Percentiles rank a stretch among this genome's conserved stretches.
phyloP scores from a whole-genome alignment of 1,140 invertebrate species.

The Aphelenchoides avenae region DNA sequence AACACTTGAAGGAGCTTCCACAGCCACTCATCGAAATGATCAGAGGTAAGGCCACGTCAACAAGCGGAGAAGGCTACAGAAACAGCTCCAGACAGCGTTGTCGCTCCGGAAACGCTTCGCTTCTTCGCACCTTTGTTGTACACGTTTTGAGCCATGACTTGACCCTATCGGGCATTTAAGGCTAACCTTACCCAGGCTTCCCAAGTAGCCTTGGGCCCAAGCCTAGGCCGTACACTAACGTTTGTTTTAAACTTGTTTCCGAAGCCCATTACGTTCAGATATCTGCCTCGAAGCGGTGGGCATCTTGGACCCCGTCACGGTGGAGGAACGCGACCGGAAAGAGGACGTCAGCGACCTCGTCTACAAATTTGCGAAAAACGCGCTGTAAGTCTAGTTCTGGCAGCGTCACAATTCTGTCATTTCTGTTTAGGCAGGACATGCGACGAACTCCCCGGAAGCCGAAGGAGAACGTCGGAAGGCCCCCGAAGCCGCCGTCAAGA shows the following conservation, averaged over 20 bases:
- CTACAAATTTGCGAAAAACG: slow-evolving; percentile 25
- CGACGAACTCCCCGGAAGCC: slow-evolving; percentile 16
- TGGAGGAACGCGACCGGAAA: slow-evolving; percentile 8
- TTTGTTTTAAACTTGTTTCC: not conserved
- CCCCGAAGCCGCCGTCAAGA: too few relatives aligned
- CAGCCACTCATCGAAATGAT: slow-evolving; percentile 13
- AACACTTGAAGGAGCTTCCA: slow-evolving; percentile 17
- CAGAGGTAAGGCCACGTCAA: too few relatives aligned
- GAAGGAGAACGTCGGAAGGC: slow-evolving; percentile 6
- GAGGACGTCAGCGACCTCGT: slow-evolving; percentile 12
- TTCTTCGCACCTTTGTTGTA: too few relatives aligned
- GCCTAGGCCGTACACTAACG: too few relatives aligned
- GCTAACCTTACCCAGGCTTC: too few relatives aligned
- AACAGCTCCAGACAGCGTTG: too few relatives aligned
- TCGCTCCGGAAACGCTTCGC: too few relatives aligned
- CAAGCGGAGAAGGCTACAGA: too few relatives aligned
- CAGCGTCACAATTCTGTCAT: not conserved
- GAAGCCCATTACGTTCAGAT: not conserved
- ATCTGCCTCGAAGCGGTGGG: slow-evolving; percentile 19
- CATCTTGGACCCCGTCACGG: slow-evolving; percentile 7
- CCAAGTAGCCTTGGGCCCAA: too few relatives aligned
- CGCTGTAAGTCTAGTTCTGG: slow-evolving; percentile 14
- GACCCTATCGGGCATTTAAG: too few relatives aligned
- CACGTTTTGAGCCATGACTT: too few relatives aligned
- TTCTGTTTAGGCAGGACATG: slow-evolving; percentile 13